Base-by-base conservation (phyloP, 2,888 invertebrate species). In the Drosophila nigritarsus region DNA sequence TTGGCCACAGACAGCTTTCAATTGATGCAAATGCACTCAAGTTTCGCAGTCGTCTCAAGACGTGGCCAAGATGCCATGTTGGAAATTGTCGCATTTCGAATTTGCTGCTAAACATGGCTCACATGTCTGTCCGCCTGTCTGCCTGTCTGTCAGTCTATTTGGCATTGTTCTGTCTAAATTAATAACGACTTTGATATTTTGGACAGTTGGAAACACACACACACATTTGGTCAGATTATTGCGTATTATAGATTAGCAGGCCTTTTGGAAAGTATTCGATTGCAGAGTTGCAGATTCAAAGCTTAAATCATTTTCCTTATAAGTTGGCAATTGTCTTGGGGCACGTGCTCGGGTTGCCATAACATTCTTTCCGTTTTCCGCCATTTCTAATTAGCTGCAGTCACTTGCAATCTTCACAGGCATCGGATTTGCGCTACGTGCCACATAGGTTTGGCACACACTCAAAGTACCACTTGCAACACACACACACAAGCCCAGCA, bases 11-110 rank as follows among this genome's bases (percentile, higher is more conserved):
- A 86, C 83, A 79, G 82, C 65, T 77, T 83, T 86, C 82, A 84
- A 86, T 86, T 84, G 82, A 64, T 42, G 40, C 70, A 84, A 85
- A 85, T 85, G 87, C 84, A 85, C 84, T 86, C 79, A 79, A 82
- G 82, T 74, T 75, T 56, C 77, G 49, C 69, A 55, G 62, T 51
- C 54, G 78, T 69, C 82, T 68, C 75, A 73, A 75, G 83, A 83
- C 76, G 71, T 65, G 50, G 56, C 40, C 50, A 27, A 56, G 29
- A 29, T 15, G n/a, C 27, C 42, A 69, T 73, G 65, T 65, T 50
- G 48, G 53, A 36, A 34, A 79, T 71, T 80, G 82, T 73, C 83
- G 65, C 64, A 73, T 83, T 62, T 71, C 48, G 64, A 60, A 71
- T 63, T 54, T 73, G 73, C 75, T 32, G 36, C 30, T 18, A 3